These are phyloP conservation scores for Eospalax fontanierii DNA, from an alignment of 2,797 vertebrate genomes.

Conservation along the genomic window DNA sequence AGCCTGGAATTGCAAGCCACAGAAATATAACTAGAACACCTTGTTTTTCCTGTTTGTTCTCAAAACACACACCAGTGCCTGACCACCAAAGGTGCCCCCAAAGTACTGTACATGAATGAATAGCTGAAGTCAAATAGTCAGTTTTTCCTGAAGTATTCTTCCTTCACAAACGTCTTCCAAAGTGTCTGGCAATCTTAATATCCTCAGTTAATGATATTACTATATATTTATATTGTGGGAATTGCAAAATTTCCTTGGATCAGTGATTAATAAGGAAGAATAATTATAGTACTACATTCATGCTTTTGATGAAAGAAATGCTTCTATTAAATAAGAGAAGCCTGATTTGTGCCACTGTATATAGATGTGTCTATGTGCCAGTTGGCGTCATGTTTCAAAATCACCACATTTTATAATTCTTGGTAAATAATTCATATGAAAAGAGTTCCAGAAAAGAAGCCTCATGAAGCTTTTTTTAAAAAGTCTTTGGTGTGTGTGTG, in stretches of 20 bases:
- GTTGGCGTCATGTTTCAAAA: slow-evolving; percentile 25
- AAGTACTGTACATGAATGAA: not conserved
- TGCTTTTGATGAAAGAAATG: not conserved
- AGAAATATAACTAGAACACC: not conserved
- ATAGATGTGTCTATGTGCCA: not conserved
- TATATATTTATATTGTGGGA: not conserved
- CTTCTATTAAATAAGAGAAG: not conserved
- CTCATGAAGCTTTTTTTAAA: not conserved
- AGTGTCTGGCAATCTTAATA: not conserved
- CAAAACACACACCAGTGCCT: not conserved
- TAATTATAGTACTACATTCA: not conserved
- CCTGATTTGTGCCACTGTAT: not conserved
- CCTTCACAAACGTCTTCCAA: not conserved
- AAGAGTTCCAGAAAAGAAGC: not conserved
- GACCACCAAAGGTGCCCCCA: not conserved
- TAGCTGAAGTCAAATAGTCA: not conserved
- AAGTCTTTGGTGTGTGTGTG: not conserved
- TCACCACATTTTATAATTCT: not conserved
- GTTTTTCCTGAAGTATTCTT: not conserved
- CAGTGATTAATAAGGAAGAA: not conserved
- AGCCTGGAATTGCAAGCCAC: not conserved
- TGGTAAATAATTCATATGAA: not conserved
- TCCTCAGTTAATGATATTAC: not conserved
- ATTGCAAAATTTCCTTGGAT: not conserved
- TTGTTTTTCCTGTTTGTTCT: not conserved